Base-by-base conservation (phyloP, 2,113 vertebrate species). In the Phyllostomus discolor region DNA sequence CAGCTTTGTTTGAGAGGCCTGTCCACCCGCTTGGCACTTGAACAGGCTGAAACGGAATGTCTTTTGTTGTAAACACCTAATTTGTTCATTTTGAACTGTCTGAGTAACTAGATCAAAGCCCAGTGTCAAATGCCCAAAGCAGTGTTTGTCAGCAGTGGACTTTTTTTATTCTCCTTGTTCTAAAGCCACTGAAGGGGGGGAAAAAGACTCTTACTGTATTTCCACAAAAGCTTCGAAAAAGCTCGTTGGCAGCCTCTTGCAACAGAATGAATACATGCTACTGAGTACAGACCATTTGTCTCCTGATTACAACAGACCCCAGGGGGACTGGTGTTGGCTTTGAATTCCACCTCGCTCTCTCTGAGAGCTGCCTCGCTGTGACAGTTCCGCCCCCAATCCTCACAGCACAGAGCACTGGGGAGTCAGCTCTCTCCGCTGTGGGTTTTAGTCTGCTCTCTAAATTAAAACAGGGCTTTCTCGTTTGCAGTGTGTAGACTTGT, bases 61-160 rank as follows among this genome's bases (percentile, higher is more conserved):
- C 90, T 96, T 98, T 98, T 98, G 96, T 98, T 96, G 88, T 96
- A 97, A 96, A 97, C 97, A 98, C 96, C 90, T 98, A 98, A 98
- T 98, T 98, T 98, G 97, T 98, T 98, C 98, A 92, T 98, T 98
- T 98, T 98, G 97, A 97, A 96, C 95, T 97, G 89, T 92, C 97
- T 97, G 97, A 98, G 95, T 98, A 98, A 98, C 97, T 98, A 98
- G 97, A 98, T 98, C 97, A 98, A 98, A 98, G 98, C 97, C 94
- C 91, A 96, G 96, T 98, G 98, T 98, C 98, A 98, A 98, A 98
- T 97, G 98, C 97, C 98, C 97, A 98, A 98, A 98, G 98, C 97
- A 94, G 93, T 98, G 98, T 98, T 98, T 98, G 98, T 98, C 98
- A 98, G 98, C 97, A 98, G 96, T 96, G 97, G 86, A 67, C 95